Evolutionary conservation across 2,888 invertebrate species (phyloP).

Genomic region (Troides helena): DNA sequence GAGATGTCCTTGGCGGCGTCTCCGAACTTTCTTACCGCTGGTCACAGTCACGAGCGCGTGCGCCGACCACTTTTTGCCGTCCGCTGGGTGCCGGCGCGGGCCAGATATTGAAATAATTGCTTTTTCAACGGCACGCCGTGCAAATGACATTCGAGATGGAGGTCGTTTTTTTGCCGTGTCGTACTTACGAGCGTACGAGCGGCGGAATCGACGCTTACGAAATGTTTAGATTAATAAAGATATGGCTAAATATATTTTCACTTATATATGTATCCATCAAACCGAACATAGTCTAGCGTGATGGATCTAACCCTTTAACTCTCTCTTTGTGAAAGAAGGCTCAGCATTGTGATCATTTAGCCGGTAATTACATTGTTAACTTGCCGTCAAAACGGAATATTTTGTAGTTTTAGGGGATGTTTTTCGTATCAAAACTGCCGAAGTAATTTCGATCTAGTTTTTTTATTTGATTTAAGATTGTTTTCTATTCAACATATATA

Average conservation of each 20-base stretch:
- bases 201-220: constrained; percentile 73
- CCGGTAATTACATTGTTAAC: background rate
- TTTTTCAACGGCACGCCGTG: constrained; percentile 78
- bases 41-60: constrained; percentile 71
- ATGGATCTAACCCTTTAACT: too few relatives aligned
- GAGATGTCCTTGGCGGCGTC: constrained; percentile 59
- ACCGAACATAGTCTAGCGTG: too few relatives aligned
- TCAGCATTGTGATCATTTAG: too few relatives aligned
- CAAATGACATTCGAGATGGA: constrained; percentile 80
- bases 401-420: background rate
- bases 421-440: background rate
- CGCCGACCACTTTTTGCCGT: constrained; percentile 64
- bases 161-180: constrained; percentile 70
- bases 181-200: constrained; percentile 59
- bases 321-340: too few relatives aligned
- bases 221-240: constrained; percentile 61
- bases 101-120: constrained; percentile 79
- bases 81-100: constrained; percentile 54
- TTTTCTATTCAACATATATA: too few relatives aligned
- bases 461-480: too few relatives aligned
- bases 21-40: constrained; percentile 64
- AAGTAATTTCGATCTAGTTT: too few relatives aligned
- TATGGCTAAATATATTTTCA: constrained; percentile 31
- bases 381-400: background rate
- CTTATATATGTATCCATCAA: too few relatives aligned